phyloP scores from a whole-genome alignment of 2,113 vertebrate genomes.

The Aleadryas rufinucha region DNA sequence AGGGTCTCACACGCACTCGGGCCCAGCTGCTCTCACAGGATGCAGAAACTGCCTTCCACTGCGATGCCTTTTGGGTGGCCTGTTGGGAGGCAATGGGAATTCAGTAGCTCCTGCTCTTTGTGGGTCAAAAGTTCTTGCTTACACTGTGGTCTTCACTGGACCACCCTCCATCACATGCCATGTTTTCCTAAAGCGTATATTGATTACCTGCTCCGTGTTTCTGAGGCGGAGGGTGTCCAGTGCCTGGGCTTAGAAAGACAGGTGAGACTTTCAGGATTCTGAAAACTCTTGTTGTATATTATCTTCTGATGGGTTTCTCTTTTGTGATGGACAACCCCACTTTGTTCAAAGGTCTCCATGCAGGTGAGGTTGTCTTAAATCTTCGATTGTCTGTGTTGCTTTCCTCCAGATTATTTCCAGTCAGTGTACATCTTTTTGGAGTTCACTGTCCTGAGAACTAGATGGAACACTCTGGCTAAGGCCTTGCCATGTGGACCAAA shows the following conservation, averaged over 20 bases:
- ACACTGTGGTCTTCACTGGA: neutral
- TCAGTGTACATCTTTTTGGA: neutral
- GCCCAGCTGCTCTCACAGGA: neutral
- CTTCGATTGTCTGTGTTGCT: neutral
- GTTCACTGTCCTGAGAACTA: neutral
- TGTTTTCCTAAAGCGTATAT: accelerated
- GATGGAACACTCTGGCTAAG: neutral
- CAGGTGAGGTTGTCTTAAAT: neutral
- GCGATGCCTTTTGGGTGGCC: neutral
- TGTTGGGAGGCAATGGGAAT: neutral
- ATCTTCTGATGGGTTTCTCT: neutral
- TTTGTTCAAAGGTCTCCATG: neutral
- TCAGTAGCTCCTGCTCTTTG: neutral
- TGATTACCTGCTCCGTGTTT: neutral
- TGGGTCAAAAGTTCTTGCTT: neutral
- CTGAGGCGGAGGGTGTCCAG: neutral
- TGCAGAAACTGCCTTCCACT: neutral
- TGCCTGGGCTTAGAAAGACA: neutral
- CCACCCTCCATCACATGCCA: neutral
- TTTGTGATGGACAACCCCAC: neutral
- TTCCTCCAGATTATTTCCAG: neutral
- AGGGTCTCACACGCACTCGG: slow-evolving; percentile 21
- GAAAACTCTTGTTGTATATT: neutral
- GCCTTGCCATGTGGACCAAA: neutral
- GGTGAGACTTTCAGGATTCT: neutral